phyloP scores from a whole-genome alignment of 2,888 invertebrate species.

The Eristalis intricaria region DNA sequence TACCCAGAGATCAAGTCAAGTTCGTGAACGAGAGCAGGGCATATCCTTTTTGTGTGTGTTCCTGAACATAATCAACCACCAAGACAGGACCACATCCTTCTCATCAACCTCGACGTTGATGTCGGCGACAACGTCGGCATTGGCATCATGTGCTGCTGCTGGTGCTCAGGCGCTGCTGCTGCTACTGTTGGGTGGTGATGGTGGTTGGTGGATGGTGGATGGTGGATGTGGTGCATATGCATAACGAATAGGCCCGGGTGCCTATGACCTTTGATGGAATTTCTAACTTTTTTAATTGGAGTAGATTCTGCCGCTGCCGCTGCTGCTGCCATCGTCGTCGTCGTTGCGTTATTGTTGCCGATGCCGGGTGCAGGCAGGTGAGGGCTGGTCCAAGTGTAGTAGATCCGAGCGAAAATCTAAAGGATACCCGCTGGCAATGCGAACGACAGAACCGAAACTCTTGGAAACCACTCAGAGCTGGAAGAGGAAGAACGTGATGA shows the following conservation, averaged over 20 bases:
- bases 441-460: constrained; percentile 68
- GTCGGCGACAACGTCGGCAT: constrained; percentile 24
- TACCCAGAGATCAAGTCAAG: constrained; percentile 65
- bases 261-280: constrained; percentile 72
- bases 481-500: constrained; percentile 67
- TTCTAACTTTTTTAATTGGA: constrained; percentile 71
- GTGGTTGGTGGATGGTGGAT: no score
- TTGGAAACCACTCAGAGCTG: constrained; percentile 67
- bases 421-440: constrained; percentile 63
- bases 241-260: constrained; percentile 67
- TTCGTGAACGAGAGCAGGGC: constrained; percentile 64
- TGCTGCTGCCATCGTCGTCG: no score
- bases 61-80: constrained; percentile 70
- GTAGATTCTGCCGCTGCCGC: constrained; percentile 49
- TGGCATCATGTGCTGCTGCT: constrained; percentile 21
- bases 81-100: constrained; percentile 72
- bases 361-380: neutral
- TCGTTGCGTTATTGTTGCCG: neutral
- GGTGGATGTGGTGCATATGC: constrained; percentile 45
- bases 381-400: constrained; percentile 48
- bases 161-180: neutral
- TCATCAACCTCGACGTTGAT: constrained; percentile 35
- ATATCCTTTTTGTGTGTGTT: constrained; percentile 66
- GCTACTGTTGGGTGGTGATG: constrained; percentile 1
- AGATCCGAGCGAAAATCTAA: constrained; percentile 67